Conservation (phyloP, 2,797 vertebrate genomes). For the Amblyopsis hoosieri region DNA sequence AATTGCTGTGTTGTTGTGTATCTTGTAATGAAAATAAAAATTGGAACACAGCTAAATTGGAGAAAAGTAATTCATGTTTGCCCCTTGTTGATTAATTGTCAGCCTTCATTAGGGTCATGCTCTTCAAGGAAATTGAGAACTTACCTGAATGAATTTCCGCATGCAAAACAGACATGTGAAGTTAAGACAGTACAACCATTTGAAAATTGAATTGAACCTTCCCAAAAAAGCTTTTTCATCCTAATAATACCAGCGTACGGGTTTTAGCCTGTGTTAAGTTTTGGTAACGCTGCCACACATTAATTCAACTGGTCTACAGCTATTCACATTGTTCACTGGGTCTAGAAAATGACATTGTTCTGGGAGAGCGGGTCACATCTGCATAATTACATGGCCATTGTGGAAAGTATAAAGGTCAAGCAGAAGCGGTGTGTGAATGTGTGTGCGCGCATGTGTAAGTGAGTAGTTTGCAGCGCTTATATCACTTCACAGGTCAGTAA, state of each 20-base stretch:
- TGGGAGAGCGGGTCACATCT: constrained; percentile 24
- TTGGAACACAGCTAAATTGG: constrained; percentile 54
- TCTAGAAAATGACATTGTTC: background rate
- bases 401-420: constrained; percentile 50
- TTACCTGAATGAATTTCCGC: too few relatives aligned
- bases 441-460: background rate
- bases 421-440: constrained; percentile 31
- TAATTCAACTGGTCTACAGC: constrained; percentile 4
- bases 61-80: constrained; percentile 66
- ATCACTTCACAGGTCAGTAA: constrained; percentile 40
- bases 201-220: too few relatives aligned
- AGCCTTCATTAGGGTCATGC: constrained; percentile 64
- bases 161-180: too few relatives aligned
- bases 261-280: constrained; percentile 1
- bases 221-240: too few relatives aligned
- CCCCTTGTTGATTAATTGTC: constrained; percentile 62
- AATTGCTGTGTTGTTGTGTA: constrained; percentile 61
- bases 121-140: constrained; percentile 44
- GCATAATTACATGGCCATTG: constrained; percentile 41
- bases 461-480: constrained; percentile 24
- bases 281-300: background rate
- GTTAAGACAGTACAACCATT: too few relatives aligned
- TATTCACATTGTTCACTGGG: background rate
- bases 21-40: constrained; percentile 51
- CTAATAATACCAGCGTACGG: background rate